Evolutionary conservation across 35 echinoderm and acorn worm genomes (phyloP).

Genomic region (Apostichopus parvimensis): DNA sequence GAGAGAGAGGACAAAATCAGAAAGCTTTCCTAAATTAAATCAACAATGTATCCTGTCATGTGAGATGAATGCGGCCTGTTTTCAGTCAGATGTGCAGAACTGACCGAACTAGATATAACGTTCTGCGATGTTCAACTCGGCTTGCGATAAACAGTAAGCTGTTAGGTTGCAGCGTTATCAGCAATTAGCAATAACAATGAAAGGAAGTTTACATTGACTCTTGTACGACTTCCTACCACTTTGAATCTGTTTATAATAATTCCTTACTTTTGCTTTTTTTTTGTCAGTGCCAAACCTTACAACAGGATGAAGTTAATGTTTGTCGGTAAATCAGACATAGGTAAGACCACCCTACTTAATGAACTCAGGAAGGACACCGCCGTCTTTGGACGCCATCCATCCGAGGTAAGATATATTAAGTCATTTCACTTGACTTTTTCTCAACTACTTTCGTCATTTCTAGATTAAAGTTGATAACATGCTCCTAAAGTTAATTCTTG

Average conservation of each 20-base stretch:
- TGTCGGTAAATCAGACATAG: constrained; percentile 90
- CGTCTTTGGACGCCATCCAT: constrained; percentile 57
- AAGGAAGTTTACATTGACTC: background rate
- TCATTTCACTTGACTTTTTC: background rate
- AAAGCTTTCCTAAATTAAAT: no score
- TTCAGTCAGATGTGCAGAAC: no score
- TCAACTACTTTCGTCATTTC: no score
- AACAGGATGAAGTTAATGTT: constrained; percentile 97
- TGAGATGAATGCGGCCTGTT: no score
- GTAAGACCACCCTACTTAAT: constrained; percentile 94
- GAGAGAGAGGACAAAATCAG: no score
- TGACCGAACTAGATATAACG: no score
- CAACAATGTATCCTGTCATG: no score
- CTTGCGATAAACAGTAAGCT: no score
- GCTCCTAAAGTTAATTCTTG: no score
- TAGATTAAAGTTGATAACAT: no score
- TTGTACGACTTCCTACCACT: background rate
- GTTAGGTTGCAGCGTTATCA: no score
- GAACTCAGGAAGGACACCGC: constrained; percentile 85
- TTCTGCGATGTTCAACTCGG: no score
- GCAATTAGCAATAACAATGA: background rate
- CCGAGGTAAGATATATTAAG: constrained; percentile 35
- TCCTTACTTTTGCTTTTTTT: background rate
- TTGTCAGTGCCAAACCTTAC: constrained; percentile 90
- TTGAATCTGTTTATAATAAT: background rate